Evolutionary conservation across 37 sponge, comb jelly and placozoan genomes (phyloP).

Genomic region (Chondrosia reniformis): DNA sequence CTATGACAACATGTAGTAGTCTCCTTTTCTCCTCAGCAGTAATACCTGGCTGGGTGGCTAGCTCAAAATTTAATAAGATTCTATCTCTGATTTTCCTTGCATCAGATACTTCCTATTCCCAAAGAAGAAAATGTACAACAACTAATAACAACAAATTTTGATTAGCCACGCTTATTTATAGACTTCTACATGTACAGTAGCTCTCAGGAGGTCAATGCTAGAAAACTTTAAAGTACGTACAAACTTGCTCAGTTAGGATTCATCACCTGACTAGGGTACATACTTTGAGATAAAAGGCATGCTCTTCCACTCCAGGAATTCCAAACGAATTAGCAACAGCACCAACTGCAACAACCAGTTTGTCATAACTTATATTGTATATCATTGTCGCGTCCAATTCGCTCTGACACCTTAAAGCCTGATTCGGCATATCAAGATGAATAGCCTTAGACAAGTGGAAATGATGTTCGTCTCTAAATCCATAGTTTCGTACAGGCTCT

Average conservation of each 20-base stretch:
- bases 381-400: constrained; percentile 34
- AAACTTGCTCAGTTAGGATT: too few species aligned
- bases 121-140: background rate
- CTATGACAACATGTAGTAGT: constrained; percentile 80
- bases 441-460: constrained; percentile 75
- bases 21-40: constrained; percentile 43
- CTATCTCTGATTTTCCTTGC: constrained; percentile 69
- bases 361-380: constrained; percentile 69
- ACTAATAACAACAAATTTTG: background rate
- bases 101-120: constrained; percentile 84
- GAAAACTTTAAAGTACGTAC: too few species aligned
- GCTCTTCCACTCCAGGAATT: constrained; percentile 78
- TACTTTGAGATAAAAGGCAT: constrained; percentile 87
- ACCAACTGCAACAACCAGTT: constrained; percentile 78
- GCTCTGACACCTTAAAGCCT: constrained; percentile 56
- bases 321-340: constrained; percentile 76
- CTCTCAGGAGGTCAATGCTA: too few species aligned
- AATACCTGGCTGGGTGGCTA: constrained; percentile 53
- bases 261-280: too few species aligned
- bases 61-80: constrained; percentile 75
- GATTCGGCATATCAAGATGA: constrained; percentile 34
- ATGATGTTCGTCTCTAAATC: constrained; percentile 79
- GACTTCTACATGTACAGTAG: too few species aligned
- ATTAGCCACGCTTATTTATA: too few species aligned
- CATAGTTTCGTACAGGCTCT: constrained; percentile 78